Base-by-base conservation (phyloP, 2,797 vertebrate species). In the Anabacerthia variegaticeps region DNA sequence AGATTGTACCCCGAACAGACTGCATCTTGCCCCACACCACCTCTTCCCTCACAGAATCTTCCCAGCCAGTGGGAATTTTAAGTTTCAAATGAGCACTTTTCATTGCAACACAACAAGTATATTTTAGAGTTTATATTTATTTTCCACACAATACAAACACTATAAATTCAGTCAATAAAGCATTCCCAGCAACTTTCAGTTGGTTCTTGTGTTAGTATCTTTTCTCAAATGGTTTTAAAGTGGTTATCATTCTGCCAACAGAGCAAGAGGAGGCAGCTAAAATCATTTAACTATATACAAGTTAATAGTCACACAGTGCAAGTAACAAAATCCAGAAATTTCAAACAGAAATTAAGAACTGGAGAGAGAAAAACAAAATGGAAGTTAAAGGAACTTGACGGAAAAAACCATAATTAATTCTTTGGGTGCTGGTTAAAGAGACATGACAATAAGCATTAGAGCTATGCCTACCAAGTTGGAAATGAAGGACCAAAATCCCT, bases 351-450 rank as follows among this genome's bases (percentile, higher is more conserved):
- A 55, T 14, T 43, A 79, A 66, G 21, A 67, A 88, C 20, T 20
- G 10, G 18, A 61, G 12, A 49, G 7, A 54, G 7, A 58, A 81
- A 83, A 74, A 48, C 4, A 54, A 82, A 71, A 51, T 5, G 0
- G 16, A 88, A 87, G 22, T 30, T 83, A 84, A 76, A 75, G n/a
- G 20, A 63, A 63, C 30, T 27, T 32, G 19, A 61, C 32, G 11
- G 6, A 9, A 68, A 86, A 78, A 27, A 0, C 0, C 2, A 14
- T 4, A 6, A 76, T 46, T 2, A 59, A 55, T 59, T 76, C 12
- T 73, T 55, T n/a, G 51, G 6, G 17, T 67, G 73, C 3, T 32
- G 11, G 34, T 19, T 77, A 32, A 63, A 94, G 43, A 87, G 6
- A 23, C 2, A 4, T 44, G 72, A 22, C 22, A 58, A 18, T 12